These are phyloP conservation scores for Azorinus chamasolen DNA, from an alignment of 2,888 invertebrate species.

Conservation along the genomic window DNA sequence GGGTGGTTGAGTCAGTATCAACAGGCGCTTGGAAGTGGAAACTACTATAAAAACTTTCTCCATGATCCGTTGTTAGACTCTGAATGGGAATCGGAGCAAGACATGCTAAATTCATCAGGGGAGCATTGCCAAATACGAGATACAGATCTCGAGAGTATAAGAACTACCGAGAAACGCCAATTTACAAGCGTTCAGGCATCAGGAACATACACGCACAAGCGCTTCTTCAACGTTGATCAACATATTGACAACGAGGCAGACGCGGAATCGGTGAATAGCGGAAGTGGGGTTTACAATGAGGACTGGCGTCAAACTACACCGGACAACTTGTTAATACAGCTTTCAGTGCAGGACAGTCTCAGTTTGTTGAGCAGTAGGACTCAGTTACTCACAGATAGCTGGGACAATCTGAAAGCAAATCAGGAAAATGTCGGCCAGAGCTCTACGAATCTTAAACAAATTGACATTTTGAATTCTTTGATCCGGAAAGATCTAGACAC, in stretches of 20 bases:
- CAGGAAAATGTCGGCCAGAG: constrained; percentile 25
- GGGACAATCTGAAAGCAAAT: constrained; percentile 67
- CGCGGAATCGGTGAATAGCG: constrained; percentile 59
- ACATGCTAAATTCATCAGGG: constrained; percentile 60
- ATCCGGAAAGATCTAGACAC: constrained; percentile 66
- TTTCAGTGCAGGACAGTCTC: constrained; percentile 43
- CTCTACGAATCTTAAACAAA: constrained; percentile 40
- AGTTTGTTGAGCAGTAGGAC: constrained; percentile 64
- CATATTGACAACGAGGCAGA: constrained; percentile 51
- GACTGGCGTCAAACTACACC: constrained; percentile 47
- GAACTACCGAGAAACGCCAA: constrained; percentile 35
- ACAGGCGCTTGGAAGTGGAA: constrained; percentile 66
- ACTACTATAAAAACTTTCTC: constrained; percentile 73
- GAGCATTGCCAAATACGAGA: constrained; percentile 61
- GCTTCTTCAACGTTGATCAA: constrained; percentile 67
- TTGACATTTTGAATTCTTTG: constrained; percentile 61
- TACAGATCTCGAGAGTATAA: constrained; percentile 56
- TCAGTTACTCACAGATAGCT: constrained; percentile 71
- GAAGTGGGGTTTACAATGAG: constrained; percentile 55
- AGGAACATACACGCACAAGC: constrained; percentile 73
- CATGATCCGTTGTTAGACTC: constrained; percentile 76
- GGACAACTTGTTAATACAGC: constrained; percentile 54
- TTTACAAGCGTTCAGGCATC: constrained; percentile 66
- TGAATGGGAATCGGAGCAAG: constrained; percentile 62
- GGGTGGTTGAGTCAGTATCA: constrained; percentile 78